Evolutionary conservation across 2,888 invertebrate species (phyloP), one percentile per base, ranked within the genome.

Genomic region (Drosophila stalkeri): DNA sequence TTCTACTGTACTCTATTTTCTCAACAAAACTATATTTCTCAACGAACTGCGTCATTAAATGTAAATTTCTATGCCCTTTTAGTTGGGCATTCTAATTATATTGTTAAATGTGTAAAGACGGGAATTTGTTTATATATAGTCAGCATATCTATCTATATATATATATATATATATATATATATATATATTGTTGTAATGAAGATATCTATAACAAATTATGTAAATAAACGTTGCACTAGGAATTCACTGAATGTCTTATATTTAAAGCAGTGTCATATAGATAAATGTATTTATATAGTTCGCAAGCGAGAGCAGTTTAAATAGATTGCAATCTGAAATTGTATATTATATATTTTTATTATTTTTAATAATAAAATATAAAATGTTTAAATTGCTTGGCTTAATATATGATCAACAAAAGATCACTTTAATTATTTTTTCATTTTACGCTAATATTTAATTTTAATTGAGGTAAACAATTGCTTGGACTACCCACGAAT

Each of bases 21-120:
- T 37, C 41, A 55, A 27, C 41, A 55, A 55, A 55, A 41, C 55
- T 27, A 55, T 41, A 12, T 41, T 55, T 27, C n/a, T 27, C 41
- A 27, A 27, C 41, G 27, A n/a, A 18, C 27, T 8, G 27, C 27
- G 41, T 55, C 55, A 55, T 41, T 27, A 27, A 31, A 12, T 7
- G 2, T 18, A 12, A 54, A 37, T 37, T 54, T 14, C 9, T 18
- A 3, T 55, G 27, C 41, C 39, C 27, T 55, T 41, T 12, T 2
- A 35, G 3, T 6, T 20, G 55, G 39, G n/a, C 2, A 39, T 41
- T 55, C 1, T 27, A 41, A 41, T n/a, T 39, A 55, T 55, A 55
- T 41, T 33, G 14, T 33, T 14, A 18, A 51, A 33, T 33, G 8
- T 51, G 51, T 12, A 33, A 20, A 20, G 14, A 23, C 14, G 14